phyloP scores from a whole-genome alignment of 64 coral and sea anemone genomes.

The Actinia tenebrosa region DNA sequence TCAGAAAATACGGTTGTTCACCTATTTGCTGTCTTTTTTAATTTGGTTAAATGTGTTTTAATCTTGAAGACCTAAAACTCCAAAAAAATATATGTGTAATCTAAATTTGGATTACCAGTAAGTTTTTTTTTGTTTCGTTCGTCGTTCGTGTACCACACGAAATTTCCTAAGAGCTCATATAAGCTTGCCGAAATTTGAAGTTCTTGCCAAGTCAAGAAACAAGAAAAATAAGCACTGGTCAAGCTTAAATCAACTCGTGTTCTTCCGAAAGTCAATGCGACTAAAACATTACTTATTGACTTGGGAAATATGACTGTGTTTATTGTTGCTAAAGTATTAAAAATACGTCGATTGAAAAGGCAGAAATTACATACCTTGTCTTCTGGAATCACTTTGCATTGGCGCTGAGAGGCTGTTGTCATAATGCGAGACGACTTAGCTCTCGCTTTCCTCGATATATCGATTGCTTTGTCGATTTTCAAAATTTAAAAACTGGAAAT shows the following conservation, averaged over 20 bases:
- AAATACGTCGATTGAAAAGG: background rate
- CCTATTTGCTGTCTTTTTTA: background rate
- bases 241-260: background rate
- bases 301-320: background rate
- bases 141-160: background rate
- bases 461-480: constrained; percentile 14
- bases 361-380: constrained; percentile 15
- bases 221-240: background rate
- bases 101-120: background rate
- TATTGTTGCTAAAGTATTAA: background rate
- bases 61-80: background rate
- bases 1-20: background rate
- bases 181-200: background rate
- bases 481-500: background rate
- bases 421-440: constrained; percentile 22
- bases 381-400: constrained; percentile 24
- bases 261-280: background rate
- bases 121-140: background rate
- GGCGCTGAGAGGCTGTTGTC: constrained; percentile 31
- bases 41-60: background rate
- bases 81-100: background rate
- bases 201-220: constrained; percentile 3
- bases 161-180: background rate
- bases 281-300: background rate
- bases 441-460: constrained; percentile 11